A percentile compares a stretch with the other conserved stretches of the same genome.
Conservation (phyloP, 1,140 invertebrate species). For the Drosophila ercepeae region DNA sequence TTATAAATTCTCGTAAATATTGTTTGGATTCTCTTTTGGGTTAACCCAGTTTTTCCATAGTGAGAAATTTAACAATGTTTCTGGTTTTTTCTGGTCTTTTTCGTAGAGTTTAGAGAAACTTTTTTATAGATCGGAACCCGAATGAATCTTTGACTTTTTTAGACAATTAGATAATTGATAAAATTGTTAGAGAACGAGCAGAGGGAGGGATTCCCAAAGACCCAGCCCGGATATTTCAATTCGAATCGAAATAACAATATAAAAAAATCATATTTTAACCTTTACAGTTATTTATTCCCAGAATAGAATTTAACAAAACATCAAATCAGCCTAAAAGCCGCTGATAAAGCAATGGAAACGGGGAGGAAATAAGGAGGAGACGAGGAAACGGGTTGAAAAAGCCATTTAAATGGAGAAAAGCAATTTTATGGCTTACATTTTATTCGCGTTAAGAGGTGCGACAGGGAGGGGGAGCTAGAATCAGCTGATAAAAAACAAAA, state of each 20-base stretch:
- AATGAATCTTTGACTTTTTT: constrained; percentile 47
- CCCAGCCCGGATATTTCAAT: constrained; percentile 3
- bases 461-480: constrained; percentile 3
- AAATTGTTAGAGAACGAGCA: constrained; percentile 1
- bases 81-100: neutral
- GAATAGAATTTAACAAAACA: neutral
- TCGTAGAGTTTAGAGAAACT: constrained; percentile 25
- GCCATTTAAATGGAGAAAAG: constrained; percentile 51
- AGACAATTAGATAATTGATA: constrained; percentile 35
- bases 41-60: constrained; percentile 35
- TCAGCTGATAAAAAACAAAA: constrained; percentile 63
- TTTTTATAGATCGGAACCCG: constrained; percentile 7
- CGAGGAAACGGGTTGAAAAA: constrained; percentile 39
- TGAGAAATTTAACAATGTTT: constrained; percentile 16
- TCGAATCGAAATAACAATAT: neutral
- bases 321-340: neutral
- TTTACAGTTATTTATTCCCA: neutral
- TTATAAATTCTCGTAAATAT: constrained; percentile 13
- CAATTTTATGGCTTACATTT: constrained; percentile 60
- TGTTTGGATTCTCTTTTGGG: constrained; percentile 19
- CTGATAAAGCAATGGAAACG: constrained; percentile 13
- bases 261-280: neutral
- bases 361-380: too few species aligned
- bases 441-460: constrained; percentile 26
- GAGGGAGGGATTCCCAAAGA: neutral